Conservation (phyloP, 2,888 invertebrate genomes). For the Cheilosia impressa region DNA sequence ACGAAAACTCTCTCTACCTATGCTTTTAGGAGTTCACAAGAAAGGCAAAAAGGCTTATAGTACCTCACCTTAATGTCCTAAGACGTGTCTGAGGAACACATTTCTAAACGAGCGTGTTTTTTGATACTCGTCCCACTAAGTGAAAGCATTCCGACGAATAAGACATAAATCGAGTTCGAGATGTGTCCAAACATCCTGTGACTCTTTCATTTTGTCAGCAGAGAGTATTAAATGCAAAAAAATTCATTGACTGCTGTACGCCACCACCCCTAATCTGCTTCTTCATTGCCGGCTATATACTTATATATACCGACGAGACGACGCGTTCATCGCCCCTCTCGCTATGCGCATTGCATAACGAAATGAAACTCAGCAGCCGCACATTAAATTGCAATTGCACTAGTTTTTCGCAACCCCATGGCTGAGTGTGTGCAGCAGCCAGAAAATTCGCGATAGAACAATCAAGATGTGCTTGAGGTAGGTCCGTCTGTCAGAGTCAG, state of each 20-base stretch:
- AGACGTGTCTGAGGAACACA: no score
- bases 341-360: slow-evolving; percentile 40
- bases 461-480: slow-evolving; percentile 67
- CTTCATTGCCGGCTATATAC: neutral
- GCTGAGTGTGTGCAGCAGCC: slow-evolving; percentile 43
- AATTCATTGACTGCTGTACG: neutral
- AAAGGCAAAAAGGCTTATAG: no score
- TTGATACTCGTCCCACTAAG: no score
- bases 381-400: slow-evolving; percentile 50
- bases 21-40: no score
- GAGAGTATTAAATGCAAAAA: no score
- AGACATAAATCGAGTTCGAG: neutral
- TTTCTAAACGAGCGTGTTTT: no score
- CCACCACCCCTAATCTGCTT: slow-evolving; percentile 14
- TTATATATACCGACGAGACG: no score
- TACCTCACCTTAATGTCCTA: no score
- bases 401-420: slow-evolving; percentile 60
- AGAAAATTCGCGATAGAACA: slow-evolving; percentile 57
- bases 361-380: slow-evolving; percentile 27
- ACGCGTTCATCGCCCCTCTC: slow-evolving; percentile 35
- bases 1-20: no score
- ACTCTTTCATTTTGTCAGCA: no score
- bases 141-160: neutral
- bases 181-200: no score
- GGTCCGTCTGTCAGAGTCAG: slow-evolving; percentile 39